Base-by-base conservation (phyloP, 2,113 vertebrate genomes). In the Podilymbus podiceps region DNA sequence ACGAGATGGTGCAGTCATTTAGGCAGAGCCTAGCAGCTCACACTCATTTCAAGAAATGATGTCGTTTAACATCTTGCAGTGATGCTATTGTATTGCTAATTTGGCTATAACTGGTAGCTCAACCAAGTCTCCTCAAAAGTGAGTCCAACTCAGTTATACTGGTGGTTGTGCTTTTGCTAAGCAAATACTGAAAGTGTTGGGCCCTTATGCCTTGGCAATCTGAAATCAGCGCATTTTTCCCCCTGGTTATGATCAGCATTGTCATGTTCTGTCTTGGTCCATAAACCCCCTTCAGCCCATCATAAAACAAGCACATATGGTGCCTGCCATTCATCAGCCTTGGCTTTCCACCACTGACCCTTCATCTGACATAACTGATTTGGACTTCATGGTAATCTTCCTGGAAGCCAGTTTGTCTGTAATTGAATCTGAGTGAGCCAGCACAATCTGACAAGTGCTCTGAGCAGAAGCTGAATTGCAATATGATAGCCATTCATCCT, bases 381-480 rank as follows among this genome's bases (percentile, higher is more conserved):
- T 76, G 63, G 69, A 80, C 69, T 81, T 81, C 63, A 52, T 72
- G 66, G 88, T 68, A 76, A 77, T 91, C 88, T 85, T 91, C 75
- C 59, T 81, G 91, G 88, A 77, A 91, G 53, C 58, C 91, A 93
- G 53, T 25, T 85, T 85, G 63, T 85, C 79, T 1, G 1, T 80
- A 85, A 72, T 56, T 85, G 88, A 88, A 73, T 67, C 42, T 72
- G 79, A 42, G 35, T 38, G 38, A 94, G 80, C 63, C 76, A 86
- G 84, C 20, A 49, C 63, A 76, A 38, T 27, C 35, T 67, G 80
- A 49, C 2, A 42, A 89, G 63, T 47, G 19, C 49, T 69, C 40
- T 77, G 58, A 91, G n/a, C 68, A 95, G 75, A 84, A 95, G 68
- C 27, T 89, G 66, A 91, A 91, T 80, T 83, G 72, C 72, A 31